A percentile compares a stretch with the other conserved stretches of the same genome.
These are phyloP conservation scores for Sphenodon punctatus DNA, from an alignment of 2,797 vertebrate genomes.

Conservation along the genomic window DNA sequence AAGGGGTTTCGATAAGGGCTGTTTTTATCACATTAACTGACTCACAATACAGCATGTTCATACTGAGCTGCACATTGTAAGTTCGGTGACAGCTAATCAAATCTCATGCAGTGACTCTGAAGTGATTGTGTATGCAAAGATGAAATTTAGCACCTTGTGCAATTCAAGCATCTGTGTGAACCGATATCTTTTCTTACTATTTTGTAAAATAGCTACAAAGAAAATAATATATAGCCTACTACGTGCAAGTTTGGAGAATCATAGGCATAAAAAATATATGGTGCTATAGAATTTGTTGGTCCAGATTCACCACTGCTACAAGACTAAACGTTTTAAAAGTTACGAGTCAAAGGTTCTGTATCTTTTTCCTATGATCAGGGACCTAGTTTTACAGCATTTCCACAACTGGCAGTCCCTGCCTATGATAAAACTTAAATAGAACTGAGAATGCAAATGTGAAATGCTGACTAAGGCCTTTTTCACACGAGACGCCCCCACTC, in stretches of 20 bases:
- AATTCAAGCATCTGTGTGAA: neutral
- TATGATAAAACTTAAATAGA: no score
- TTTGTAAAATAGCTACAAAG: neutral
- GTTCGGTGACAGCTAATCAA: neutral
- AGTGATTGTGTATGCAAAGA: neutral
- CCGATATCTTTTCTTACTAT: neutral
- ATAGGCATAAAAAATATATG: neutral
- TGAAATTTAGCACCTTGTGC: neutral
- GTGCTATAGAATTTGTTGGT: neutral
- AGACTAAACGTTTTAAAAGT: no score
- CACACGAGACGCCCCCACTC: no score
- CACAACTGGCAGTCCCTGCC: no score
- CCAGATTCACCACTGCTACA: neutral
- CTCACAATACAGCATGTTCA: neutral
- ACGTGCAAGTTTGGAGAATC: neutral
- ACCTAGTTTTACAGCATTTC: no score
- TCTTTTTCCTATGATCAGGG: no score
- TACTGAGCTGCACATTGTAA: neutral
- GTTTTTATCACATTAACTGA: neutral
- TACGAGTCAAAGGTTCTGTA: no score
- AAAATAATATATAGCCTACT: neutral
- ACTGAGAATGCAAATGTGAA: no score
- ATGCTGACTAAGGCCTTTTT: no score
- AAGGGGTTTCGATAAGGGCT: neutral
- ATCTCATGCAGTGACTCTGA: constrained; percentile 3